Evolutionary conservation across 2,113 vertebrate genomes (phyloP), one percentile per base, ranked within the genome.

Genomic region (Shinisaurus crocodilurus): DNA sequence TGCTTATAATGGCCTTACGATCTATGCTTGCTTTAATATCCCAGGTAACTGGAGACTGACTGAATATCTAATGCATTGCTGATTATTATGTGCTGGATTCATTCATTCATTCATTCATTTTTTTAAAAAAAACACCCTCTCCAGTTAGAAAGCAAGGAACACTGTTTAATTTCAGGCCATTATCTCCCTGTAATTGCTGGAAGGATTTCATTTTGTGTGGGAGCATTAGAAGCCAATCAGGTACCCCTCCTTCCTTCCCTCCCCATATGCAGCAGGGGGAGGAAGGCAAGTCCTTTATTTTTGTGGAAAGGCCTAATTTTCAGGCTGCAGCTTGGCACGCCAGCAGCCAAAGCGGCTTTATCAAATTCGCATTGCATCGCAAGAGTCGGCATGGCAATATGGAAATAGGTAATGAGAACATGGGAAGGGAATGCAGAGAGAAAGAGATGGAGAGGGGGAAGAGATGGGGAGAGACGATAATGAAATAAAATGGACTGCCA

Each of bases 171-270:
- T 96, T 96, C 94, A 93, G 92, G 88, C 90, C 92, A 96, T 96
- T 97, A 96, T 96, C 93, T 96, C 92, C 93, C 80, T 67, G 92
- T 96, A 96, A 97, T 97, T 96, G 95, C 94, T 96, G 95, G 93
- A 96, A 95, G 93, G 95, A 95, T 95, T 96, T 96, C 89, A 95
- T 96, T 96, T 93, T 88, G 50, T 86, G 86, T n/a, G 83, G 95
- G 54, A 75, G 92, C 85, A 77, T 91, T 70, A 83, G 88, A 91
- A 92, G 90, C 82, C 91, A 93, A 92, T 65, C 43, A 87, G 88
- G 83, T 75, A 88, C 80, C 83, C 70, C 70, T 6, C 65, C 67
- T 90, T 6, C 65, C 67, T 90, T 40, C n/a, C 91, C 80, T 45
- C 23, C 87, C 86, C 89, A 85, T 63, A 20, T 37, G 10, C 3